Percentiles rank a stretch among this genome's conserved stretches.
phyloP scores from a whole-genome alignment of 2,888 invertebrate species.

The Cephus pygmeus region DNA sequence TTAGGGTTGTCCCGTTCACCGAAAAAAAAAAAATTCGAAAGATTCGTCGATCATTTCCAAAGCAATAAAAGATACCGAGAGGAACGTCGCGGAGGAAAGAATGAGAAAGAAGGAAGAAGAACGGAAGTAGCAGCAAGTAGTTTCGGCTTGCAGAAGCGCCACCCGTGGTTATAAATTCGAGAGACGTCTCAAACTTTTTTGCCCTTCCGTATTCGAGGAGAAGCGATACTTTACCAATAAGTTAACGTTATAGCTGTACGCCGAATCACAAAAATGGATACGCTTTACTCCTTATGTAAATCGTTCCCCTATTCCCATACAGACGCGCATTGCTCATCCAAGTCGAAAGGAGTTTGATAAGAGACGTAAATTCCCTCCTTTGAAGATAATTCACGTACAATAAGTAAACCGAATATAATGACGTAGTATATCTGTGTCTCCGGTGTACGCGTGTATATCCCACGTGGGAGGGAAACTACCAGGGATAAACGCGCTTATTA shows the following conservation, averaged over 20 bases:
- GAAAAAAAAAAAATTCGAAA: not conserved
- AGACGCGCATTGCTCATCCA: not conserved
- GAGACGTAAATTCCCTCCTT: not conserved
- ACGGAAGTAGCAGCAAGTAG: not conserved
- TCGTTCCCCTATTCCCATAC: not conserved
- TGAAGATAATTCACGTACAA: not conserved
- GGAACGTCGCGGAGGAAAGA: not conserved
- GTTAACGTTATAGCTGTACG: not conserved
- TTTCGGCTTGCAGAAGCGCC: not conserved
- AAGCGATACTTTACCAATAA: not conserved
- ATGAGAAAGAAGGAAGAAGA: not conserved
- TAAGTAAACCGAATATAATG: not conserved
- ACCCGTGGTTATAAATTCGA: not conserved
- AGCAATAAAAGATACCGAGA: not conserved
- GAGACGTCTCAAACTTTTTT: not conserved
- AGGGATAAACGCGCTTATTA: not conserved
- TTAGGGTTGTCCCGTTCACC: too few relatives aligned
- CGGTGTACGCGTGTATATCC: not conserved
- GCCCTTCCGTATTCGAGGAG: not conserved
- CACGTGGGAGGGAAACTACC: not conserved
- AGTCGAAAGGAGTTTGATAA: not conserved
- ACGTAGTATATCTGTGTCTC: not conserved
- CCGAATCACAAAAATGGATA: not conserved
- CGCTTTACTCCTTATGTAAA: not conserved
- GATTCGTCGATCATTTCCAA: not conserved